phyloP scores from a whole-genome alignment of 2,113 vertebrate genomes.

The Petrocephalus zakoni region DNA sequence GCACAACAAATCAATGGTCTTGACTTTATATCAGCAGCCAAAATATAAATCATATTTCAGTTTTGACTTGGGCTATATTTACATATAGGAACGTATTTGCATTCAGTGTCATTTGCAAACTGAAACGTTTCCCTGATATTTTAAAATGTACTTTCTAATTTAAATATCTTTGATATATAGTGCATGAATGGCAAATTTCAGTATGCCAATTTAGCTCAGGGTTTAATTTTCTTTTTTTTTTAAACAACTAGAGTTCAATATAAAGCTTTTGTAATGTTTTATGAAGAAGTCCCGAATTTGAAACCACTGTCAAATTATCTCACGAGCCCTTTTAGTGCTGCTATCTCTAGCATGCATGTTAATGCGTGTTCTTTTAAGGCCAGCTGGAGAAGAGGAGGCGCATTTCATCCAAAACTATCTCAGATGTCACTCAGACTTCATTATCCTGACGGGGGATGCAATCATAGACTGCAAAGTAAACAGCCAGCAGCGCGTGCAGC shows the following conservation, averaged over 20 bases:
- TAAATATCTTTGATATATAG: not conserved
- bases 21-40: not conserved
- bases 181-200: not conserved
- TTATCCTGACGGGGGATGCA: not conserved
- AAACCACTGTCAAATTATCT: not conserved
- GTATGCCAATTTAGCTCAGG: not conserved
- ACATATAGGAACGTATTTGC: not conserved
- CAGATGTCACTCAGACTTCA: conserved; percentile 10
- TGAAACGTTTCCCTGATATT: not conserved
- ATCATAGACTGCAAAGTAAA: not conserved
- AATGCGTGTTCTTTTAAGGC: not conserved
- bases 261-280: not conserved
- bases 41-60: not conserved
- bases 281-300: not conserved
- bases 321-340: not conserved
- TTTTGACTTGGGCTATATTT: not conserved
- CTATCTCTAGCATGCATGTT: conserved; percentile 3
- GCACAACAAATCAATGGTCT: not conserved
- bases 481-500: not conserved
- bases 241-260: not conserved
- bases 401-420: not conserved
- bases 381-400: not conserved
- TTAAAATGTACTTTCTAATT: not conserved
- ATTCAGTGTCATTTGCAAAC: not conserved
- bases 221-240: not conserved